These are phyloP conservation scores for Archocentrus centrarchus DNA, from an alignment of 2,113 vertebrate genomes.

Conservation along the genomic window DNA sequence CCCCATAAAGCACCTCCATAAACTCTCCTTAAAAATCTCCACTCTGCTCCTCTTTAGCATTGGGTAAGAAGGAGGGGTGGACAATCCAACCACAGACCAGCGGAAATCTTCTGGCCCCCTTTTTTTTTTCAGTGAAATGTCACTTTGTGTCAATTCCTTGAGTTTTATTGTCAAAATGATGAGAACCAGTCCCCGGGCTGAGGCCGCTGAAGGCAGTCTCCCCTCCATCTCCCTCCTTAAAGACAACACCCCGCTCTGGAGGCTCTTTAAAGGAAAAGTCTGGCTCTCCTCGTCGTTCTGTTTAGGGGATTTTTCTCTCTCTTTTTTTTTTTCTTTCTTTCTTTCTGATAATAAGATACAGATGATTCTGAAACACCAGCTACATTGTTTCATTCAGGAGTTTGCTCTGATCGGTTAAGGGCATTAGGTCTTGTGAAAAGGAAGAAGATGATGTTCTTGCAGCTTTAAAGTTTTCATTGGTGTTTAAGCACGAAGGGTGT, in stretches of 20 bases:
- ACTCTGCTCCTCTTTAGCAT: slow-evolving; percentile 53
- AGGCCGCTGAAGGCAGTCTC: slow-evolving; percentile 65
- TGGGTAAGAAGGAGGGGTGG: slow-evolving; percentile 17
- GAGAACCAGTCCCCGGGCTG: slow-evolving; percentile 76
- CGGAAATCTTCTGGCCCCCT: slow-evolving; percentile 63
- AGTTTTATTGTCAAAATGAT: slow-evolving; percentile 84
- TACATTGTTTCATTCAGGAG: slow-evolving; percentile 62
- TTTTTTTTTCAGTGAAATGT: slow-evolving; percentile 56
- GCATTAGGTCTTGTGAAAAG: background rate
- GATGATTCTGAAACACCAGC: slow-evolving; percentile 77
- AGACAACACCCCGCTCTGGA: slow-evolving; percentile 72
- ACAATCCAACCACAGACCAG: slow-evolving; percentile 50
- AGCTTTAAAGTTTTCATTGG: background rate
- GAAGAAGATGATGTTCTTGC: background rate
- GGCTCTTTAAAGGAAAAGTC: slow-evolving; percentile 74
- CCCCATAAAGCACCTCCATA: slow-evolving; percentile 61
- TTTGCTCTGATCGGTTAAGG: slow-evolving; percentile 27
- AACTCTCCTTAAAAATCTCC: slow-evolving; percentile 47
- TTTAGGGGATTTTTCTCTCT: slow-evolving; percentile 64
- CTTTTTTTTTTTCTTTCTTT: background rate
- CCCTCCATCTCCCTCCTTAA: slow-evolving; percentile 53
- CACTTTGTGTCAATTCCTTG: slow-evolving; percentile 79
- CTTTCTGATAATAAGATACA: slow-evolving; percentile 78
- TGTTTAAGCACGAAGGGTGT: background rate
- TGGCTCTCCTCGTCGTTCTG: slow-evolving; percentile 78